Evolutionary conservation across 2,888 invertebrate species (phyloP).

Genomic region (Noctua comes): DNA sequence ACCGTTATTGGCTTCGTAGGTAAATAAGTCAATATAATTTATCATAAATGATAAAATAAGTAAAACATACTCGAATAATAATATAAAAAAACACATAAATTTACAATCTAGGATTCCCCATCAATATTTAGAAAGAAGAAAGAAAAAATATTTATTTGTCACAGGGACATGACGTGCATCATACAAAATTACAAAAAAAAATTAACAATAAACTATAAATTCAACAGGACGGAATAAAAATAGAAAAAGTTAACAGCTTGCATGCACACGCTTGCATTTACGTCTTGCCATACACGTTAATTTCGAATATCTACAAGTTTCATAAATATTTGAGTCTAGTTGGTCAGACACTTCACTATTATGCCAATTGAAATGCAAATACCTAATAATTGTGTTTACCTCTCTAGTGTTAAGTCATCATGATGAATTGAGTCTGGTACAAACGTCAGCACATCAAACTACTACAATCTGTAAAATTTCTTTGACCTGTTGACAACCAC

Average conservation of each 20-base stretch:
- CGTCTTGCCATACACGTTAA: neutral
- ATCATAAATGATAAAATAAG: neutral
- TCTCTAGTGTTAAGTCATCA: neutral
- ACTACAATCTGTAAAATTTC: too few relatives aligned
- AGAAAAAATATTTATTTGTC: too few relatives aligned
- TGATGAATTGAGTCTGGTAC: neutral
- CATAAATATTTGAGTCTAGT: conserved; percentile 5
- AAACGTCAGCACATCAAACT: too few relatives aligned
- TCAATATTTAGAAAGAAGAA: too few relatives aligned
- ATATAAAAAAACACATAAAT: neutral
- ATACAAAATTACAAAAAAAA: too few relatives aligned
- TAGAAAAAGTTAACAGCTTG: too few relatives aligned
- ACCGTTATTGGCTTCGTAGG: neutral
- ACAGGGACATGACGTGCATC: too few relatives aligned
- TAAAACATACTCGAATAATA: neutral
- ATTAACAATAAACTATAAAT: too few relatives aligned
- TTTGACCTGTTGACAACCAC: too few relatives aligned
- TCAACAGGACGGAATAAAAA: too few relatives aligned
- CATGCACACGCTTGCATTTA: too few relatives aligned
- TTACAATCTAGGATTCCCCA: neutral
- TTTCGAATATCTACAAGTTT: neutral
- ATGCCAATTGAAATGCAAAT: conserved; percentile 12
- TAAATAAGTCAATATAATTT: neutral
- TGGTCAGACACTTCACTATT: neutral
- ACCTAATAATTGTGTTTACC: conserved; percentile 1